These are phyloP conservation scores for Idris sp. DNA, from an alignment of 1,140 invertebrate species.

Conservation along the genomic window DNA sequence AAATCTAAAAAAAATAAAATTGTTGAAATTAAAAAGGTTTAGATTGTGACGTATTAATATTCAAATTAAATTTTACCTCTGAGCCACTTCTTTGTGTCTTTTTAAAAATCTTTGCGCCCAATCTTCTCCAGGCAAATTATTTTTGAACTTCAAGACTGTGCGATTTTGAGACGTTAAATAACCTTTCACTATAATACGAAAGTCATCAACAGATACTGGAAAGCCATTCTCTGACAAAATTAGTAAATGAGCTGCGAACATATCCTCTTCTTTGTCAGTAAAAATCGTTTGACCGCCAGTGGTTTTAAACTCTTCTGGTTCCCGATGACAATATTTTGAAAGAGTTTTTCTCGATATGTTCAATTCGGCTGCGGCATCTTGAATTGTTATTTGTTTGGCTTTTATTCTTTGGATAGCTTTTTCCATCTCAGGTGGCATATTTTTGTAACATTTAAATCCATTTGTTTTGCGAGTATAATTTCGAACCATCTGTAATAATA, in stretches of 20 bases:
- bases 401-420: not conserved
- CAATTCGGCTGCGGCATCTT: not conserved
- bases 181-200: conserved; percentile 1
- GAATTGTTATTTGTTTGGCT: not conserved
- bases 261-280: conserved; percentile 3
- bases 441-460: not conserved
- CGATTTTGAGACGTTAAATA: conserved; percentile 2
- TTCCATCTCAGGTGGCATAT: conserved; percentile 2
- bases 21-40: not conserved
- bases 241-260: not conserved
- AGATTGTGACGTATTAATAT: no score
- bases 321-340: conserved; percentile 4
- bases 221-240: conserved; percentile 4
- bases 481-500: not conserved
- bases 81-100: not conserved
- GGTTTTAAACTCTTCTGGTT: no score
- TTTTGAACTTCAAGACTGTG: not conserved
- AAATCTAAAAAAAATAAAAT: not conserved
- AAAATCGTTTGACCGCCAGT: no score
- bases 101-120: conserved; percentile 3
- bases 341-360: conserved; percentile 3
- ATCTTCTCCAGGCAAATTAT: conserved; percentile 12
- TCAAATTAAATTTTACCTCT: conserved; percentile 1
- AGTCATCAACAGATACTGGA: not conserved
- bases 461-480: not conserved